phyloP scores from a whole-genome alignment of 2,797 vertebrate species.

The Sylvilagus floridanus region DNA sequence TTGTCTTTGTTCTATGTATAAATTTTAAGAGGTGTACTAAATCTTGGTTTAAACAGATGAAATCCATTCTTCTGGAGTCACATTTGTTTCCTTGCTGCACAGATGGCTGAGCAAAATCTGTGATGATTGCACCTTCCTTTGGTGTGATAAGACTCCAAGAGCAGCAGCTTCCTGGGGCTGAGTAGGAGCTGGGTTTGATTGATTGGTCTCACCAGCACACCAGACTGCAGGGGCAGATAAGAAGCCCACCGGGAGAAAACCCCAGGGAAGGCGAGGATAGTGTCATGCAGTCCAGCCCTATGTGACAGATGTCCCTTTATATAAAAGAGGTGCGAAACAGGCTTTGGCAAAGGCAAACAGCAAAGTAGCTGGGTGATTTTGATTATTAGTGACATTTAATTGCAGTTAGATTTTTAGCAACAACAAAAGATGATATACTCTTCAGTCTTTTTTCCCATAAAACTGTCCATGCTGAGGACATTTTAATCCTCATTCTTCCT shows the following conservation, averaged over 20 bases:
- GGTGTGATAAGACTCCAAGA: background rate
- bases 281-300: background rate
- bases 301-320: conserved; percentile 64
- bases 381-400: conserved; percentile 16
- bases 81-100: conserved; percentile 34
- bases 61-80: conserved; percentile 10
- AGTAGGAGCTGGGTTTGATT: conserved; percentile 14
- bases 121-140: conserved; percentile 48
- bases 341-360: background rate
- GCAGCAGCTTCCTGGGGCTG: background rate
- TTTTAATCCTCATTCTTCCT: background rate
- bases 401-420: conserved; percentile 57
- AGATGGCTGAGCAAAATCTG: conserved; percentile 64
- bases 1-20: background rate
- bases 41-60: conserved; percentile 1
- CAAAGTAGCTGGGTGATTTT: background rate
- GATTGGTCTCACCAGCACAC: conserved; percentile 31
- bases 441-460: background rate
- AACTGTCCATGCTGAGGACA: background rate
- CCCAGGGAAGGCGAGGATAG: conserved; percentile 33
- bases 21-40: background rate
- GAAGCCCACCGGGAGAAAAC: conserved; percentile 53
- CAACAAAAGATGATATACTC: background rate
- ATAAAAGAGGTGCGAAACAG: background rate
- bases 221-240: conserved; percentile 52